phyloP scores from a whole-genome alignment of 2,113 vertebrate genomes.

The Myiozetetes cayanensis region DNA sequence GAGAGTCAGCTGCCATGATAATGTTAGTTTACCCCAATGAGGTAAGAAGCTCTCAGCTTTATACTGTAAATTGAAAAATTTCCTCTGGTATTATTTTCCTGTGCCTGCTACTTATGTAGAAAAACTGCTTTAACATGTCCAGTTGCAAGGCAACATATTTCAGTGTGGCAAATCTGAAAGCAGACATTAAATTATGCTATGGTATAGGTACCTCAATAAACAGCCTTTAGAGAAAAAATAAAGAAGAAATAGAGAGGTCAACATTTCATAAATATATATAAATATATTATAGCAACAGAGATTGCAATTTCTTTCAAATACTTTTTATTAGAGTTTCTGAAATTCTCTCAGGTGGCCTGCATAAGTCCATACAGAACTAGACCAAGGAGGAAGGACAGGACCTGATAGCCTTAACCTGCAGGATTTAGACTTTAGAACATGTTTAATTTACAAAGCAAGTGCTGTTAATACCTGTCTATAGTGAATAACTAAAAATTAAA shows the following conservation, averaged over 20 bases:
- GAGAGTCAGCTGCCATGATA: not conserved
- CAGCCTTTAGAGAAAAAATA: not conserved
- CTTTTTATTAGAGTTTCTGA: not conserved
- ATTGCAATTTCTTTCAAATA: not conserved
- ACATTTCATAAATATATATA: not conserved
- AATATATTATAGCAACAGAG: not conserved
- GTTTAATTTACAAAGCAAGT: not conserved
- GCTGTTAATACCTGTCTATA: not conserved
- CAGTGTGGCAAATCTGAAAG: not conserved
- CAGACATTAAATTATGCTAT: not conserved
- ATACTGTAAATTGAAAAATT: not conserved
- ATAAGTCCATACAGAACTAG: rapidly evolving
- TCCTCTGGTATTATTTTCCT: not conserved
- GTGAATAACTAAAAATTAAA: not conserved
- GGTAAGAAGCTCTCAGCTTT: not conserved
- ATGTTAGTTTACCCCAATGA: not conserved
- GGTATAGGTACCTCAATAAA: not conserved
- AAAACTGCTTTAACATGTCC: not conserved
- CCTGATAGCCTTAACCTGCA: not conserved
- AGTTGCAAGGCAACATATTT: not conserved
- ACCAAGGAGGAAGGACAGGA: not conserved
- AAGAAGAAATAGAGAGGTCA: not conserved
- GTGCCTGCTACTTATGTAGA: not conserved
- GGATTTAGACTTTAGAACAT: not conserved
- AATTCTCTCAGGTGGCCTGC: not conserved